Evolutionary conservation across 2,888 invertebrate species (phyloP), one percentile per base, ranked within the genome.

Genomic region (Mythimna loreyi): DNA sequence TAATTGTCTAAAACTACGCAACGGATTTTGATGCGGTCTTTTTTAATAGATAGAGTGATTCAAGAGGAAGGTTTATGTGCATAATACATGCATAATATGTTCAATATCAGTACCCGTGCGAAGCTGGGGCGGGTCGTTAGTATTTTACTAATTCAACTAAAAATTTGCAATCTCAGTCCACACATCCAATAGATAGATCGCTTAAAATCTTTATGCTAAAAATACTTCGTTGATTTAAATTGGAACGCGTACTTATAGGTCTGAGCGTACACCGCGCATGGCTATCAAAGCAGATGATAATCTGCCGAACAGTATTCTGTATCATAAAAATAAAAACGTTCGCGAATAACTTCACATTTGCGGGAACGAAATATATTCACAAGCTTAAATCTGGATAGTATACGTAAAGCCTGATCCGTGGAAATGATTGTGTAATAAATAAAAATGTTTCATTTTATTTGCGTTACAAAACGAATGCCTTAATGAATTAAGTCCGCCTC

Each of bases 271-370:
- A 49, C 56, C 6, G 52, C 65, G 13, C 40, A 23, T 33, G 45
- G 62, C 56, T 68, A 69, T 72, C 72, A 66, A 60, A 67, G 50
- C 33, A 36, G 66, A 72, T 45, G 66, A 67, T 67, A 77, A 72
- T 77, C 77, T 67, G 25, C 28, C 23, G 28, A 67, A 63, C 43
- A 56, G 49, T 52, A 67, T 40, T 63, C 45, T 50, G 68, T 65
- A 50, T 36, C 62, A 73, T 73, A 73, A 67, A 69, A 77, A 72
- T 74, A 63, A 56, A 72, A 72, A 69, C 49, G 60, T 59, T 62
- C 58, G 45, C 56, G 49, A 60, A 62, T 67, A 59, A 66, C 11
- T 73, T 68, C 59, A 58, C 57, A 23, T 65, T 59, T 30, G 45
- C 16, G 40, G 50, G 47, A 55, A 75, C 66, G 55, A 66, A 72